Percentiles rank a stretch among this genome's conserved stretches.
These are phyloP conservation scores for Tupaia tana DNA, from an alignment of 2,113 vertebrate genomes.

Conservation along the genomic window DNA sequence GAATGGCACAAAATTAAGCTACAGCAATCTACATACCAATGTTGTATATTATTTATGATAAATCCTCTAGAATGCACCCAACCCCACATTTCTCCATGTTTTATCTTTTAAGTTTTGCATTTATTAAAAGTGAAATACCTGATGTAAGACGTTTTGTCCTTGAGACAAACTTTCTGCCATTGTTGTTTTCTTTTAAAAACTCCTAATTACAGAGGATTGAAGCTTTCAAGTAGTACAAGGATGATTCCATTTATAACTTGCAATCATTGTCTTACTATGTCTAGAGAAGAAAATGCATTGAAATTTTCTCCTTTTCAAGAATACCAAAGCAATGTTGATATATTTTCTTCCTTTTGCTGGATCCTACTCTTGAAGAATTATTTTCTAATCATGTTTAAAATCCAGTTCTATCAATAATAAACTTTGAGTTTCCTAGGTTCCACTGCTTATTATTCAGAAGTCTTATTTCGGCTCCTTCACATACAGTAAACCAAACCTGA, in stretches of 20 bases:
- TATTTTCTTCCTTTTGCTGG: conserved; percentile 38
- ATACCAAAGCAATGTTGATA: not conserved
- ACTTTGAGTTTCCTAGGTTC: conserved; percentile 11
- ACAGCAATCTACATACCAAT: conserved; percentile 38
- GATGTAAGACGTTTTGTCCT: conserved; percentile 52
- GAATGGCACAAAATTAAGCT: conserved; percentile 33
- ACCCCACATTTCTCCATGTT: not conserved
- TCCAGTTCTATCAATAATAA: not conserved
- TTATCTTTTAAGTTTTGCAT: conserved; percentile 39
- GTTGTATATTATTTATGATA: conserved; percentile 23
- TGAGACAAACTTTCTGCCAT: conserved; percentile 67
- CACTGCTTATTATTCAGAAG: not conserved
- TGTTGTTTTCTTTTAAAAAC: conserved; percentile 52
- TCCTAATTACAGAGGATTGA: conserved; percentile 75
- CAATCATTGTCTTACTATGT: conserved; percentile 73
- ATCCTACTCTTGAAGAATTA: conserved; percentile 42
- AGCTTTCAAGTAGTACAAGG: conserved; percentile 69
- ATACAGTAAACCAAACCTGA: not conserved
- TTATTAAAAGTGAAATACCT: conserved; percentile 63
- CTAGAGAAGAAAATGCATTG: conserved; percentile 25
- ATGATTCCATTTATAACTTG: conserved; percentile 79
- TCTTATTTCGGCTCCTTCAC: not conserved
- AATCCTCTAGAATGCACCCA: not conserved
- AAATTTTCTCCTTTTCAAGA: conserved; percentile 51
- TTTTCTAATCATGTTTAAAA: conserved; percentile 53